Conservation (phyloP, 2,888 invertebrate genomes). For the Catotricha subobsoleta region DNA sequence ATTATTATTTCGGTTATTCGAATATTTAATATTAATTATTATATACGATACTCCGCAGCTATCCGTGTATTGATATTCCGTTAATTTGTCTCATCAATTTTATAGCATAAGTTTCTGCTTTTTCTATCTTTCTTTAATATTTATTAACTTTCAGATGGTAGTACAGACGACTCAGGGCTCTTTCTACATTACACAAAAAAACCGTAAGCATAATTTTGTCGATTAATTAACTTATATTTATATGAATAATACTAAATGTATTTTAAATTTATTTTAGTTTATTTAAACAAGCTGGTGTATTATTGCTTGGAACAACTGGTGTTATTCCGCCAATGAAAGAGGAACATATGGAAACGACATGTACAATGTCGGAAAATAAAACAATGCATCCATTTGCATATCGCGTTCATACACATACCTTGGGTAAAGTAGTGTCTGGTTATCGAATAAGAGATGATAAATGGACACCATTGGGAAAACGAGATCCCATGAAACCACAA, state of each 20-base stretch:
- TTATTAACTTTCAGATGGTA: constrained; percentile 37
- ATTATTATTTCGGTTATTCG: too few relatives aligned
- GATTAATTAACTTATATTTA: not conserved
- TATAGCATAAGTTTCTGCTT: not conserved
- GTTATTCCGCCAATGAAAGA: constrained; percentile 45
- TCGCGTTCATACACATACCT: constrained; percentile 81
- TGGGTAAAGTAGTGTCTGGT: constrained; percentile 73
- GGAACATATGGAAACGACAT: constrained; percentile 79
- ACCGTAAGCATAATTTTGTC: constrained; percentile 38
- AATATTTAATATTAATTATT: too few relatives aligned
- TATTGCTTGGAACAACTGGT: constrained; percentile 78
- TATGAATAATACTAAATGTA: constrained; percentile 1
- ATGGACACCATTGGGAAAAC: constrained; percentile 73
- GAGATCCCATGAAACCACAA: constrained; percentile 73
- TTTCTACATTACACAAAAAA: constrained; percentile 57
- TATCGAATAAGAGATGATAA: constrained; percentile 48
- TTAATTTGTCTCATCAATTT: too few relatives aligned
- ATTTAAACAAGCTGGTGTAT: constrained; percentile 77
- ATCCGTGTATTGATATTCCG: too few relatives aligned
- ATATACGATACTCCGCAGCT: too few relatives aligned
- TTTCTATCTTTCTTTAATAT: not conserved
- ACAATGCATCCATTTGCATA: constrained; percentile 88
- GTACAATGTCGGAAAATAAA: constrained; percentile 60
- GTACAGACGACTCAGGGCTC: constrained; percentile 71
- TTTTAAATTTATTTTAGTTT: constrained; percentile 36